Percentiles rank a stretch among this genome's conserved stretches.
Evolutionary conservation across 2,888 invertebrate genomes (phyloP).

Genomic region (Metopia argyrocephala): DNA sequence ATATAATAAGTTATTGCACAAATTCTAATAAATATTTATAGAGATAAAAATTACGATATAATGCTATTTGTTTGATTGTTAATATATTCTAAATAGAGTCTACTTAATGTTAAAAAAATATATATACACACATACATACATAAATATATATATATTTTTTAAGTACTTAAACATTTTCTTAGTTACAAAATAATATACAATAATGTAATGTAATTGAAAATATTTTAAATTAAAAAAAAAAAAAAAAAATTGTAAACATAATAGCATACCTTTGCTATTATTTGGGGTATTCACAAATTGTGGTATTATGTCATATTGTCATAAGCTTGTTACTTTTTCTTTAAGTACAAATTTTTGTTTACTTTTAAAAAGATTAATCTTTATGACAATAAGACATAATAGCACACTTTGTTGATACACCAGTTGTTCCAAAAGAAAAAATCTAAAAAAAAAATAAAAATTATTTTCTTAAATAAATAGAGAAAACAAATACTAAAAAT

Average conservation of each 20-base stretch:
- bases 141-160: neutral
- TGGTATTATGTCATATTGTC: too few relatives aligned
- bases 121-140: slow-evolving; percentile 3
- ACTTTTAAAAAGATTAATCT: slow-evolving; percentile 47
- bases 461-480: neutral
- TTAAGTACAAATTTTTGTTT: slow-evolving; percentile 49
- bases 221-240: too few relatives aligned
- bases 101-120: slow-evolving; percentile 33
- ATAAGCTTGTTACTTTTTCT: too few relatives aligned
- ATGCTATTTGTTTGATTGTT: slow-evolving; percentile 51
- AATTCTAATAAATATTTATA: slow-evolving; percentile 29
- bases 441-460: neutral
- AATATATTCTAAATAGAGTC: slow-evolving; percentile 31
- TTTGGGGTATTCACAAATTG: too few relatives aligned
- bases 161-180: too few relatives aligned
- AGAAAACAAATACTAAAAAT: slow-evolving; percentile 57
- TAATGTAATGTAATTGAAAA: too few relatives aligned
- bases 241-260: too few relatives aligned
- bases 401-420: too few relatives aligned
- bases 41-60: slow-evolving; percentile 20
- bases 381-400: too few relatives aligned
- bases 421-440: neutral
- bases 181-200: too few relatives aligned
- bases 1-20: slow-evolving; percentile 51
- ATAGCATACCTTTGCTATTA: too few relatives aligned